Conservation (phyloP, 2,113 vertebrate species). For the Pachypanchax playfairii region DNA sequence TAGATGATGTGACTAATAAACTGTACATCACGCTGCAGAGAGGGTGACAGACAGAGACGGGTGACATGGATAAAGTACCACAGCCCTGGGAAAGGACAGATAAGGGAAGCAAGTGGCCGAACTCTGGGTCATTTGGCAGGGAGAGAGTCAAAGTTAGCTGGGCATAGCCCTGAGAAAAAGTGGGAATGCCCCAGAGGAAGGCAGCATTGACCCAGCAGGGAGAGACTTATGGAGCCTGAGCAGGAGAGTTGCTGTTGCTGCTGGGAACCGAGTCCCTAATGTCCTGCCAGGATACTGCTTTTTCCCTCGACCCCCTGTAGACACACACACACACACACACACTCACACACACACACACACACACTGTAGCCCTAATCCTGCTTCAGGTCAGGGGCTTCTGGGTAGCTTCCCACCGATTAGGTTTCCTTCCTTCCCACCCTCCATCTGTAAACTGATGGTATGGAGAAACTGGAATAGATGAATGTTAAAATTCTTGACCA, state of each 20-base stretch:
- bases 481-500: conserved; percentile 80
- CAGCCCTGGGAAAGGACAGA: conserved; percentile 75
- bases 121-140: conserved; percentile 73
- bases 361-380: conserved; percentile 86
- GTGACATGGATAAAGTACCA: conserved; percentile 63
- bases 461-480: conserved; percentile 37
- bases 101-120: conserved; percentile 69
- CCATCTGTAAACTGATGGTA: conserved; percentile 57
- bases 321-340: conserved; percentile 73
- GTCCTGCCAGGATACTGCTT: conserved; percentile 87
- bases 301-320: conserved; percentile 80
- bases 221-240: conserved; percentile 53
- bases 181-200: conserved; percentile 64
- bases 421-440: conserved; percentile 60
- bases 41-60: conserved; percentile 61
- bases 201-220: conserved; percentile 59
- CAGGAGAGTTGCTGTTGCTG: conserved; percentile 71
- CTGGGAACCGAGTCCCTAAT: conserved; percentile 90
- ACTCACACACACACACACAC: conserved; percentile 69
- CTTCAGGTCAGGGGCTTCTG: conserved; percentile 92
- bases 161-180: conserved; percentile 79
- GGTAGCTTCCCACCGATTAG: conserved; percentile 94
- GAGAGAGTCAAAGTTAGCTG: conserved; percentile 58
- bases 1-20: conserved; percentile 36
- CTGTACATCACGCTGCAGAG: conserved; percentile 43